Conservation (phyloP, 2,797 vertebrate genomes). For the Esox lucius region DNA sequence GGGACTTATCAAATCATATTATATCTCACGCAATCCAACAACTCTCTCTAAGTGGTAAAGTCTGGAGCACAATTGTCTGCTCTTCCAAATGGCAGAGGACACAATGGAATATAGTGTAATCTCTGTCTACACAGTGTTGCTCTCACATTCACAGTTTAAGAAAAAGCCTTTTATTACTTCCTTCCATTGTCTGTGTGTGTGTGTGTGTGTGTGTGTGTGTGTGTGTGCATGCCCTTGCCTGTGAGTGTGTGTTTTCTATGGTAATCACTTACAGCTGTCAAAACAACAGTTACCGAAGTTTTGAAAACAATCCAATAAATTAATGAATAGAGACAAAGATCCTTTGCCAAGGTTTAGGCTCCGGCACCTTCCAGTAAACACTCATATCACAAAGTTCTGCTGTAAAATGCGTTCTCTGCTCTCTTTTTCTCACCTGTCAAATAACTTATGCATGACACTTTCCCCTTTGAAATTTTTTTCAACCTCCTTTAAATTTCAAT, state of each 20-base stretch:
- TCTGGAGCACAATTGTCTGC: conserved; percentile 57
- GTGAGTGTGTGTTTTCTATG: conserved; percentile 47
- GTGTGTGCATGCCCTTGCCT: neutral
- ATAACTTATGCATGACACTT: neutral
- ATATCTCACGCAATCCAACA: neutral
- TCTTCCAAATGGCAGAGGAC: conserved; percentile 54
- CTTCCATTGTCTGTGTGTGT: neutral
- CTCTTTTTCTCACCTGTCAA: neutral
- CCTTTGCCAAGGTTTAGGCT: conserved; percentile 56
- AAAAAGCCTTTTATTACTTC: neutral
- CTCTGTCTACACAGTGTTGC: conserved; percentile 39
- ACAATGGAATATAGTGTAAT: conserved; percentile 22
- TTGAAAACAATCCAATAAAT: conserved; percentile 70
- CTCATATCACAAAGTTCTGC: conserved; percentile 13
- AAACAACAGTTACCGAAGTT: conserved; percentile 60
- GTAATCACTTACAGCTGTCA: conserved; percentile 73
- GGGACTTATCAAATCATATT: neutral
- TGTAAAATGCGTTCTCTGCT: neutral
- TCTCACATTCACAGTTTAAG: conserved; percentile 24
- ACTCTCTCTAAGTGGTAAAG: conserved; percentile 17
- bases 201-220: neutral
- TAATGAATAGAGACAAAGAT: conserved; percentile 49
- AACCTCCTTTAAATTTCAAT: neutral
- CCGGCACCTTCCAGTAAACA: conserved; percentile 30
- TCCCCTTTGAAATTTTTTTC: neutral